Base-by-base conservation (phyloP, 2,888 invertebrate species). In the Parnassius smintheus region DNA sequence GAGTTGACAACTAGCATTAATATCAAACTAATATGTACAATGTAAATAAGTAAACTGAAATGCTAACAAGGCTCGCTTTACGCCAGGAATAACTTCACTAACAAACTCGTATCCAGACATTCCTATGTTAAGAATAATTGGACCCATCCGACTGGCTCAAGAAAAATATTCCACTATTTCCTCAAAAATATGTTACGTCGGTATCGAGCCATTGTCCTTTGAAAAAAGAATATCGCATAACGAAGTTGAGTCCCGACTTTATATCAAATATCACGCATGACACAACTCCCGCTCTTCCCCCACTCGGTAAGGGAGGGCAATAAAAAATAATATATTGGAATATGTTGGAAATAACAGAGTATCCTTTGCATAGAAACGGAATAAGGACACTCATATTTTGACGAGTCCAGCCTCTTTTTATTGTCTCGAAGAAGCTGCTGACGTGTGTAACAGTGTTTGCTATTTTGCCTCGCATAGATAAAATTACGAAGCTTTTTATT, bases 321-420 rank as follows among this genome's bases (percentile, higher is more conserved):
- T 92, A 92, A 92, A 92, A 92, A 92, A 92, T 92, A 92, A 92
- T 92, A 92, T 92, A 92, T 92, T 91, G 92, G 92, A 92, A 92
- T 92, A 91, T 92, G 92, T 90, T 92, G 91, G 89, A 89, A 91
- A 91, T 92, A 92, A 92, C 91, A 88, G 86, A 84, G 91, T 91
- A 91, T 90, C 86, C 86, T 87, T 83, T 75, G 79, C 85, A 75
- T 81, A 85, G 86, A 84, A 85, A 81, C 83, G 78, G 77, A 75
- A 72, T 75, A 63, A 82, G 86, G 88, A 85, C 86, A 85, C 85
- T 86, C 81, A 81, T 81, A 77, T 81, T 81, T 78, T 85, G 85
- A 86, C 83, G 83, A 83, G 91, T 92, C 90, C 91, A 71, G 89
- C 82, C 80, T 81, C 76, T 73, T 84, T 88, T 88, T 90, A 90